These are phyloP conservation scores for Amblyopsis rosae DNA, from an alignment of 2,113 vertebrate genomes.

Conservation along the genomic window DNA sequence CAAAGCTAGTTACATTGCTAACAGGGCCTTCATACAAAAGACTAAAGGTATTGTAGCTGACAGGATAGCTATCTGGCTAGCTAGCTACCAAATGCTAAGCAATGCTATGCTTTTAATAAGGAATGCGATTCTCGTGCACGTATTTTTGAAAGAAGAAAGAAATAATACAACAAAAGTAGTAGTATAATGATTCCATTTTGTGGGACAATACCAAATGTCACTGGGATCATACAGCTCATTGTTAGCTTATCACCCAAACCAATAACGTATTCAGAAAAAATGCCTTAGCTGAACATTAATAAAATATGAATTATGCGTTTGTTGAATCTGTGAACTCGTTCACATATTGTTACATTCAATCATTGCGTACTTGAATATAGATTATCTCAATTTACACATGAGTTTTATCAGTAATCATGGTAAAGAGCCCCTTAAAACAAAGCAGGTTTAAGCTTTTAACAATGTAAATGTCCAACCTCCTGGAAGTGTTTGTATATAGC, in stretches of 20 bases:
- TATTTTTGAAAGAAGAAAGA: neutral
- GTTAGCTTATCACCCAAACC: constrained; percentile 61
- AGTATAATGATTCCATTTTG: neutral
- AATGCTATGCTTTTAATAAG: neutral
- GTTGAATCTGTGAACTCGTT: neutral
- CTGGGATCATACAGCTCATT: constrained; percentile 70
- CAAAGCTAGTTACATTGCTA: constrained; percentile 40
- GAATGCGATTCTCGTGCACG: neutral
- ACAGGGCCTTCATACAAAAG: constrained; percentile 60
- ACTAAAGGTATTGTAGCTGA: constrained; percentile 55
- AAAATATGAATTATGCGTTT: neutral
- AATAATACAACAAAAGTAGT: no score
- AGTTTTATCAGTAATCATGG: neutral
- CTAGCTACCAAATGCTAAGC: constrained; percentile 47
- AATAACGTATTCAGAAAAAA: constrained; percentile 29
- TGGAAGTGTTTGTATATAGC: no score
- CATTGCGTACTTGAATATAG: neutral
- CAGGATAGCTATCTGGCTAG: constrained; percentile 51
- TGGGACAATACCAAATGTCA: constrained; percentile 45
- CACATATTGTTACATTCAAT: neutral
- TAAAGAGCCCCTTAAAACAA: constrained; percentile 9
- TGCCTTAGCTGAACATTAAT: constrained; percentile 15
- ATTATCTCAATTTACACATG: neutral
- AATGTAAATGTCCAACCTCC: constrained; percentile 23
- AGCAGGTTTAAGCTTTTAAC: constrained; percentile 32